Evolutionary conservation across 2,797 vertebrate genomes (phyloP).

Genomic region (Botia almorhae): DNA sequence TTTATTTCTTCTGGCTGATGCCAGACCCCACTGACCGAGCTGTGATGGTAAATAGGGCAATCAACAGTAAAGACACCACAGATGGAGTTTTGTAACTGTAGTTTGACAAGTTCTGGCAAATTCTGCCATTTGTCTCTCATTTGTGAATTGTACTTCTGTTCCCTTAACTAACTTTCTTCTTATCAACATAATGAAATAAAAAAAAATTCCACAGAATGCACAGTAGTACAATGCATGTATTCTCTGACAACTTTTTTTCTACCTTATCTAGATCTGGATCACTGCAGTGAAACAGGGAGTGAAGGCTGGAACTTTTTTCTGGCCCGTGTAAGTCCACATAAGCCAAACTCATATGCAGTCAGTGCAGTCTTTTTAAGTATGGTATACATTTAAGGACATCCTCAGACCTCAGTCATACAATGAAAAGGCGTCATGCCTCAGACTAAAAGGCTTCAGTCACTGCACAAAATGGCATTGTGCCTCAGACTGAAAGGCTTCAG

Average conservation of each 20-base stretch:
- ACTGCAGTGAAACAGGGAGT: constrained; percentile 92
- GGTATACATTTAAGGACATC: no score
- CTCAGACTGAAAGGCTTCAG: no score
- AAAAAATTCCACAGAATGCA: neutral
- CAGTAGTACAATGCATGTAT: constrained; percentile 27
- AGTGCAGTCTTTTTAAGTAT: no score
- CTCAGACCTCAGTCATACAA: no score
- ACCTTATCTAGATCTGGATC: constrained; percentile 89
- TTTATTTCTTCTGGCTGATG: constrained; percentile 36
- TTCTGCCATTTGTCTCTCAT: constrained; percentile 26
- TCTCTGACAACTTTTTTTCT: neutral
- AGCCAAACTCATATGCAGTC: constrained; percentile 1
- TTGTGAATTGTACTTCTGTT: constrained; percentile 10
- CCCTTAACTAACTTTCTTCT: neutral
- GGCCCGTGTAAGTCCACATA: constrained; percentile 91
- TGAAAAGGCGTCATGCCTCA: no score
- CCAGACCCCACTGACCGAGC: constrained; percentile 33
- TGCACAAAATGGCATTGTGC: no score
- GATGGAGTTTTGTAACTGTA: constrained; percentile 17
- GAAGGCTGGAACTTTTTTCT: constrained; percentile 96
- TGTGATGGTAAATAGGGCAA: constrained; percentile 20
- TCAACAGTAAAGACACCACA: constrained; percentile 25
- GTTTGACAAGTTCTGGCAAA: constrained; percentile 20
- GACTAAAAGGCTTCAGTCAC: no score
- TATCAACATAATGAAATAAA: neutral